Percentiles rank a stretch among this genome's conserved stretches.
Evolutionary conservation across 2,113 vertebrate genomes (phyloP).

Genomic region (Axis porcinus): DNA sequence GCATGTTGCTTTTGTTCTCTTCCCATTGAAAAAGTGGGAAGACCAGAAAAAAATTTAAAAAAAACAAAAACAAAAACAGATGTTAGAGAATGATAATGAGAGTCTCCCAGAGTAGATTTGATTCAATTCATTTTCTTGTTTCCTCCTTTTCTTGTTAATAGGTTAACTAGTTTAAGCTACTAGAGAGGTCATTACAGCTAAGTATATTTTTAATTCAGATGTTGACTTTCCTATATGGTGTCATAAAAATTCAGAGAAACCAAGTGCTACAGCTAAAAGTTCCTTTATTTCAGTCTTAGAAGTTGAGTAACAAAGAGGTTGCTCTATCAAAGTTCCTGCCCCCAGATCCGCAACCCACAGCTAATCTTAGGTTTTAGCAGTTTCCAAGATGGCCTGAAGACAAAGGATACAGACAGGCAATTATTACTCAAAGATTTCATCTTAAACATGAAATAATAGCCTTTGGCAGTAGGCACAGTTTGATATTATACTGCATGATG

Average conservation of each 20-base stretch:
- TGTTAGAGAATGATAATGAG: neutral
- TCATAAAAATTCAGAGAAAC: slow-evolving; percentile 39
- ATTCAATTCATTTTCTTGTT: slow-evolving; percentile 19
- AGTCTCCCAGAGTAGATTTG: neutral
- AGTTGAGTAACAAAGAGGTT: neutral
- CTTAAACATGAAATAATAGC: neutral
- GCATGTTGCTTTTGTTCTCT: neutral
- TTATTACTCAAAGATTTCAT: neutral
- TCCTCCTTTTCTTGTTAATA: slow-evolving; percentile 20
- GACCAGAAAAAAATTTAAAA: neutral
- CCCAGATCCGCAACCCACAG: neutral
- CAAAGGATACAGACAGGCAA: neutral
- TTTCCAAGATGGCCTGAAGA: neutral
- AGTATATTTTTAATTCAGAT: slow-evolving; percentile 37
- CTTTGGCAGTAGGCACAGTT: neutral
- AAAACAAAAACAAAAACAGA: neutral
- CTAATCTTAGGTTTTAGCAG: neutral
- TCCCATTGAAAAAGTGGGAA: neutral
- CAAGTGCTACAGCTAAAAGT: neutral
- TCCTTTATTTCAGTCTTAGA: neutral
- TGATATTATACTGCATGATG: neutral
- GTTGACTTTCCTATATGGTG: neutral
- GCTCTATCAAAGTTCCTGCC: neutral
- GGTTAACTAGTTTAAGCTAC: slow-evolving; percentile 34
- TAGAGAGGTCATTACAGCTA: neutral